Evolutionary conservation across 1,140 invertebrate species (phyloP), one percentile per base, ranked within the genome.

Genomic region (Phenacoccus solenopsis): DNA sequence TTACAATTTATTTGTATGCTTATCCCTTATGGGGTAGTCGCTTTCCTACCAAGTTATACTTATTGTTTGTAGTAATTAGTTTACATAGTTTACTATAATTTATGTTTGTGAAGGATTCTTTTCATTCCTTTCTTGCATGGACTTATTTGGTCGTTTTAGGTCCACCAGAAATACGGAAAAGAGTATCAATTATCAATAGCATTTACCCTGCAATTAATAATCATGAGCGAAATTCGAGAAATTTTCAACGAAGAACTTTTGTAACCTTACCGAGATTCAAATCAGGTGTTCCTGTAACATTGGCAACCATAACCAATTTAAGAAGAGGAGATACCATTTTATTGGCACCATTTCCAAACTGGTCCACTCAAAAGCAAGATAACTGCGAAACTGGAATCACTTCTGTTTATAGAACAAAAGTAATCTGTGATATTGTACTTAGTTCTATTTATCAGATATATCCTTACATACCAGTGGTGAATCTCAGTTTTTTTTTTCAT

Each of bases 331-430:
- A 73, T 21, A 71, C 70, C 1, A 67, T 70, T 21, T 32, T 74
- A 5, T 72, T 77, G n/a, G 28, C 71, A 7, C 76, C 76, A 7
- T 77, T 73, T 56, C 76, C 76, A 0, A 73, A 74, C 57, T 77
- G 76, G 76, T 25, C 68, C 13, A 21, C 21, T 2, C 16, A 69
- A 28, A 28, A 2, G 0, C 56, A 71, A 67, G 27, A 69, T 72
- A 21, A 71, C 49, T 71, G 71, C 69, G 76, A 76, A 28, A 72
- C 76, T 21, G 74, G 73, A 0, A 75, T 77, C 25, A 75, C 74
- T 10, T 75, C 74, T 1, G 74, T 76, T 16, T 76, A 75, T 69
- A 73, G 76, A 64, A 72, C 72, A 4, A 68, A 73, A 22, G 76
- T 77, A 70, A n/a, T n/a, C n/a, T n/a, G n/a, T n/a, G n/a, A n/a